Percentiles rank a stretch among this genome's conserved stretches.
phyloP scores from a whole-genome alignment of 2,113 vertebrate genomes.

The zebrafish (Danio rerio) region DNA sequence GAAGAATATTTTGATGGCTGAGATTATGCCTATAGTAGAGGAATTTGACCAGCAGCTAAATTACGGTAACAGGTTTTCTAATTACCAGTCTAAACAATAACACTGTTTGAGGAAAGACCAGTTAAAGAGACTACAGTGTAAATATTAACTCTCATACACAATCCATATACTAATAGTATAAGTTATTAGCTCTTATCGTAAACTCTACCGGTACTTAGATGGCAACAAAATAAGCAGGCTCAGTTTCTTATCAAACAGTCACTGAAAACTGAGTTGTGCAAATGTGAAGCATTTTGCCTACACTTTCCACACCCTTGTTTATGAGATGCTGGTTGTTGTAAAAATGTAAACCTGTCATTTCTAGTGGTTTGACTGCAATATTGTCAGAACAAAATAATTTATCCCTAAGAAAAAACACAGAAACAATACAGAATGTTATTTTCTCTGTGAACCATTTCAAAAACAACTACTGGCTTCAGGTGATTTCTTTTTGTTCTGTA shows the following conservation, averaged over 20 bases:
- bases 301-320: not conserved
- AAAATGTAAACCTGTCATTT: not conserved
- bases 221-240: not conserved
- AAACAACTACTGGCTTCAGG: not conserved
- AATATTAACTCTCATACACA: not conserved
- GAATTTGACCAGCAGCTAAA: constrained; percentile 67
- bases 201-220: not conserved
- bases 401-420: not conserved
- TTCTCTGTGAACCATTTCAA: not conserved
- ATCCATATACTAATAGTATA: not conserved
- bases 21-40: constrained; percentile 63
- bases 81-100: not conserved
- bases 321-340: not conserved
- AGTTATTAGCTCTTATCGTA: too few relatives aligned
- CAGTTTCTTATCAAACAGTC: not conserved
- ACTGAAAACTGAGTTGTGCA: not conserved
- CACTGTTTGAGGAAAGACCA: not conserved
- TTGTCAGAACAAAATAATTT: not conserved
- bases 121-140: not conserved
- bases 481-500: not conserved
- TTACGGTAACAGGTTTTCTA: constrained; percentile 59
- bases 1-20: constrained; percentile 63
- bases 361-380: not conserved
- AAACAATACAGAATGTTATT: not conserved
- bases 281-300: not conserved